These are phyloP conservation scores for Polyommatus iphigenia DNA, from an alignment of 2,888 invertebrate genomes.

Conservation along the genomic window DNA sequence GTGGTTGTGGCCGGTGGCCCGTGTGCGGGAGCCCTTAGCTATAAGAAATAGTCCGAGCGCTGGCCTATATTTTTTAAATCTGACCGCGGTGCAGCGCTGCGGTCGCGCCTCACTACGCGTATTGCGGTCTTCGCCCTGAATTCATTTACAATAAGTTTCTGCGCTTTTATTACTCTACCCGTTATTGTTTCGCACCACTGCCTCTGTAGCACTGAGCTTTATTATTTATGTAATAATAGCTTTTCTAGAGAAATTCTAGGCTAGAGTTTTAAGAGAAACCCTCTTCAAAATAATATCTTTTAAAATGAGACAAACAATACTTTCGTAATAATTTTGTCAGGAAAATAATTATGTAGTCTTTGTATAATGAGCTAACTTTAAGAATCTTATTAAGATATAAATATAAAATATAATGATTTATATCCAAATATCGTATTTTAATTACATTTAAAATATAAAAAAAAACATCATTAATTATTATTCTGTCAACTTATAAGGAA, in stretches of 20 bases:
- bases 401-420: neutral
- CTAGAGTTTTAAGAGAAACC: neutral
- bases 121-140: conserved; percentile 34
- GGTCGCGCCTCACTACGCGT: conserved; percentile 32
- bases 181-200: conserved; percentile 30
- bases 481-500: neutral
- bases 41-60: neutral
- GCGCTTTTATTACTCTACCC: conserved; percentile 23
- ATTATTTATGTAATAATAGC: neutral
- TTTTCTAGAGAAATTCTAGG: neutral
- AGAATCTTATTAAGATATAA: neutral
- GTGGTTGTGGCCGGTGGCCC: too few relatives aligned
- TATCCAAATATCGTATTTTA: neutral
- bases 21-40: too few relatives aligned
- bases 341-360: neutral
- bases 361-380: neutral
- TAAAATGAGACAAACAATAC: neutral
- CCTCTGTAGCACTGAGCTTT: neutral
- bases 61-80: neutral
- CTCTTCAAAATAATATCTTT: neutral
- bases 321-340: neutral
- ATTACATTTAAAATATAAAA: neutral
- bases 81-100: neutral
- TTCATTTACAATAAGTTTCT: conserved; percentile 29
- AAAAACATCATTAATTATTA: neutral